These are phyloP conservation scores for Archips crataeganus DNA, from an alignment of 2,888 invertebrate species.

Conservation along the genomic window DNA sequence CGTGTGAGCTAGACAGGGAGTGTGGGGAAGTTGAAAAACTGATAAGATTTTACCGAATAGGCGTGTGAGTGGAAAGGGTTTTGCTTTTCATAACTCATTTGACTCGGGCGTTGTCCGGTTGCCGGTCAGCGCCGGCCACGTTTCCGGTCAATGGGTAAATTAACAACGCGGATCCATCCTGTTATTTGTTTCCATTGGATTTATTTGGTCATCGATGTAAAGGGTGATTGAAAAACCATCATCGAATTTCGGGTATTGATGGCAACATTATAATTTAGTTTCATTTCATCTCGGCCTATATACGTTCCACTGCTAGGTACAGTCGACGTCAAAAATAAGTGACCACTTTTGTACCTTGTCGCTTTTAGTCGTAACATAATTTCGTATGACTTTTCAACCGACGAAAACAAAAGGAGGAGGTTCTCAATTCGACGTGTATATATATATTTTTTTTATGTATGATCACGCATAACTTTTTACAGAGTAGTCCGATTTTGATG, in stretches of 20 bases:
- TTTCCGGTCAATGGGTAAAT: conserved; percentile 8
- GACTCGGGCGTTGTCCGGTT: conserved; percentile 46
- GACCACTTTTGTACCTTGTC: too few relatives aligned
- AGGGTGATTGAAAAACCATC: not conserved
- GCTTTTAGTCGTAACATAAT: too few relatives aligned
- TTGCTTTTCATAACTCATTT: conserved; percentile 53
- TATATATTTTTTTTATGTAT: too few relatives aligned
- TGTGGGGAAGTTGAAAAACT: not conserved
- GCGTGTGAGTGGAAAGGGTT: not conserved
- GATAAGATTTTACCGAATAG: not conserved
- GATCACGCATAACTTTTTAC: too few relatives aligned
- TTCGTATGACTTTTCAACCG: too few relatives aligned
- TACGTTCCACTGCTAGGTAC: too few relatives aligned
- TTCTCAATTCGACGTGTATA: too few relatives aligned
- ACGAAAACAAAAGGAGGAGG: too few relatives aligned
- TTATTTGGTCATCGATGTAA: not conserved
- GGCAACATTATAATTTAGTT: not conserved
- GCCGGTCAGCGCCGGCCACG: conserved; percentile 6
- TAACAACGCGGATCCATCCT: conserved; percentile 11
- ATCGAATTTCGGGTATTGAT: not conserved
- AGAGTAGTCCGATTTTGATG: too few relatives aligned
- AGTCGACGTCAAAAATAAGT: too few relatives aligned
- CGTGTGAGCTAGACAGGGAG: not conserved
- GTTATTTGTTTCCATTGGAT: conserved; percentile 11
- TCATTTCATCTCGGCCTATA: not conserved